A percentile compares a stretch with the other conserved stretches of the same genome.
phyloP scores from a whole-genome alignment of 2,797 vertebrate species.

The Falco biarmicus region DNA sequence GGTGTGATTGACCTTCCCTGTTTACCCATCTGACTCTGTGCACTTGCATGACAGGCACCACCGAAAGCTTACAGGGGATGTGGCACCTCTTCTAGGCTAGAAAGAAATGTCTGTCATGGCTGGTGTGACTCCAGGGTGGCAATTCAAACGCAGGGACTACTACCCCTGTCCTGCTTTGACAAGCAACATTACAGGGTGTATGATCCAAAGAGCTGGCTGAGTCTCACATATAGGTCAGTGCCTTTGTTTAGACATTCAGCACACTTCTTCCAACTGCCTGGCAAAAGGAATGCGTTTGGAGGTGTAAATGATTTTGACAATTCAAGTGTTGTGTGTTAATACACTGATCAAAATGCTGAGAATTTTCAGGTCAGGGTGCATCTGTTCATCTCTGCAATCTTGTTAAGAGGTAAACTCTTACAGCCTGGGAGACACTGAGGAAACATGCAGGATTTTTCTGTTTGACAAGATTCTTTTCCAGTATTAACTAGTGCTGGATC shows the following conservation, averaged over 20 bases:
- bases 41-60: fast-evolving
- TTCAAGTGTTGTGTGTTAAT: slow-evolving; percentile 44
- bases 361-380: slow-evolving; percentile 46
- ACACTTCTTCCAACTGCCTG: slow-evolving; percentile 5
- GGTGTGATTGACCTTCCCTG: neutral
- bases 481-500: neutral
- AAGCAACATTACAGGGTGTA: neutral
- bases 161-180: neutral
- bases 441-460: neutral
- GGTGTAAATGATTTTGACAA: slow-evolving; percentile 59
- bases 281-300: slow-evolving; percentile 51
- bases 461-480: neutral
- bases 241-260: slow-evolving; percentile 24
- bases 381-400: neutral
- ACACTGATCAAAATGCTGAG: slow-evolving; percentile 44
- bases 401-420: slow-evolving; percentile 28
- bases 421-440: neutral
- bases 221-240: neutral
- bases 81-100: neutral
- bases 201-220: neutral
- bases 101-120: neutral
- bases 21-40: fast-evolving
- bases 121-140: neutral
- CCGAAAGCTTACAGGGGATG: neutral
- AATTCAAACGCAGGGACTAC: neutral